These are phyloP conservation scores for Tetranychus urticae DNA, from an alignment of 1,140 invertebrate genomes.

Conservation along the genomic window DNA sequence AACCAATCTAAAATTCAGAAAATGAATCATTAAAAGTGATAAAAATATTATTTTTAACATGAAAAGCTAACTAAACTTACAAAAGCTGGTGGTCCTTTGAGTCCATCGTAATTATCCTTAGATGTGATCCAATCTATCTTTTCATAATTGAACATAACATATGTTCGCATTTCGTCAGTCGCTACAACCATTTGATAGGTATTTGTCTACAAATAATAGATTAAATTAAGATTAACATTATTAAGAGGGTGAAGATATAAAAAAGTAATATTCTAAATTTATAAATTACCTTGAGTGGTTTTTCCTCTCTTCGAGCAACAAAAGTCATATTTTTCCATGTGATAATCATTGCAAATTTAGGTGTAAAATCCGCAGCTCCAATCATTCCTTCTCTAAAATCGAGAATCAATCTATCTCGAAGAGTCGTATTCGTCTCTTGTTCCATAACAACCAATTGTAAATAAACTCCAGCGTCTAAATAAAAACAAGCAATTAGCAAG, in stretches of 20 bases:
- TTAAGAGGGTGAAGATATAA: not conserved
- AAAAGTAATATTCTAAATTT: not conserved
- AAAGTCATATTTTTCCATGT: slow-evolving; percentile 92
- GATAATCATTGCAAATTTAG: slow-evolving; percentile 67
- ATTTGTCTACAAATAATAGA: slow-evolving; percentile 40
- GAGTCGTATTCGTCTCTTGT: slow-evolving; percentile 27
- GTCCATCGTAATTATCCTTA: slow-evolving; percentile 46
- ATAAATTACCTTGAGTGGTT: not conserved
- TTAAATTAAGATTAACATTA: not conserved
- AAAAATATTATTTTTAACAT: not conserved
- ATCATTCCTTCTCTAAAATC: slow-evolving; percentile 73
- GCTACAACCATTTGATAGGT: slow-evolving; percentile 79
- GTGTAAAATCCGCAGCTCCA: slow-evolving; percentile 59
- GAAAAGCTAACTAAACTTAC: slow-evolving; percentile 29
- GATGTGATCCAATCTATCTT: slow-evolving; percentile 69
- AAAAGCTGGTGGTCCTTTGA: slow-evolving; percentile 59
- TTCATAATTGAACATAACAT: slow-evolving; percentile 79
- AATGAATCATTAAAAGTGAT: not conserved
- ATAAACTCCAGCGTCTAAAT: slow-evolving; percentile 37
- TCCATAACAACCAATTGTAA: slow-evolving; percentile 18
- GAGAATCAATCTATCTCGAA: slow-evolving; percentile 59
- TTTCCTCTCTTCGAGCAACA: slow-evolving; percentile 20
- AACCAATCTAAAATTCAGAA: slow-evolving; percentile 34
- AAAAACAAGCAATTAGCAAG: not conserved
- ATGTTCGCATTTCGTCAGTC: slow-evolving; percentile 79